Evolutionary conservation across 2,888 invertebrate genomes (phyloP).

Genomic region (Cantharis rufa): DNA sequence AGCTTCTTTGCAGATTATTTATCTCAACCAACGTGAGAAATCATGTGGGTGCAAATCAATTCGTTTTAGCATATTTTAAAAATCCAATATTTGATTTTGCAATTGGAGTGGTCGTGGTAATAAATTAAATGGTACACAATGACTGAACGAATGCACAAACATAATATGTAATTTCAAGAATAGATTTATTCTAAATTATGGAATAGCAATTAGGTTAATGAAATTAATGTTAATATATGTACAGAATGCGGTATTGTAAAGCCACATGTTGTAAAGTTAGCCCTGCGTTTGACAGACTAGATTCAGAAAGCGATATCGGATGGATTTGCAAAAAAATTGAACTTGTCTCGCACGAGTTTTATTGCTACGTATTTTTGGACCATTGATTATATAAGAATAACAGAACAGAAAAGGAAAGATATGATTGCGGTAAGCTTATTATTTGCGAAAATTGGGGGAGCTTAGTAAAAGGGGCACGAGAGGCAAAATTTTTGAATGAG

Average conservation of each 20-base stretch:
- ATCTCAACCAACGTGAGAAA: neutral
- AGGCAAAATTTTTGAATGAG: conserved; percentile 59
- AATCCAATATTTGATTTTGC: neutral
- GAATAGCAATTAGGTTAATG: conserved; percentile 48
- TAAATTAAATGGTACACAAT: neutral
- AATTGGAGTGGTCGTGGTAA: neutral
- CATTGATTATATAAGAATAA: neutral
- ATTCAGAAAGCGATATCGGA: conserved; percentile 37
- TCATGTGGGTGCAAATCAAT: neutral
- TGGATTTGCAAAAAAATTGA: conserved; percentile 27
- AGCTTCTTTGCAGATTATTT: neutral
- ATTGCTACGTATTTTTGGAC: conserved; percentile 22
- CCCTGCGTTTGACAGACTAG: conserved; percentile 39
- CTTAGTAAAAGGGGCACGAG: conserved; percentile 43
- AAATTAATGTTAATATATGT: conserved; percentile 54
- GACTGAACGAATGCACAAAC: conserved; percentile 25
- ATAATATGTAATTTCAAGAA: conserved; percentile 21
- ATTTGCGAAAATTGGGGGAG: conserved; percentile 35
- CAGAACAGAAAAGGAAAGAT: conserved; percentile 21
- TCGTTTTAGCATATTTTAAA: neutral
- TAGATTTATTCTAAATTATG: conserved; percentile 34
- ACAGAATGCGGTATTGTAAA: conserved; percentile 49
- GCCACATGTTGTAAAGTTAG: conserved; percentile 47
- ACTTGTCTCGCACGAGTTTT: conserved; percentile 15
- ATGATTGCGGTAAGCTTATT: conserved; percentile 33